Conservation (phyloP, 30 jellyfish, hydroid and myxozoan genomes). For the Morbakka virulenta region DNA sequence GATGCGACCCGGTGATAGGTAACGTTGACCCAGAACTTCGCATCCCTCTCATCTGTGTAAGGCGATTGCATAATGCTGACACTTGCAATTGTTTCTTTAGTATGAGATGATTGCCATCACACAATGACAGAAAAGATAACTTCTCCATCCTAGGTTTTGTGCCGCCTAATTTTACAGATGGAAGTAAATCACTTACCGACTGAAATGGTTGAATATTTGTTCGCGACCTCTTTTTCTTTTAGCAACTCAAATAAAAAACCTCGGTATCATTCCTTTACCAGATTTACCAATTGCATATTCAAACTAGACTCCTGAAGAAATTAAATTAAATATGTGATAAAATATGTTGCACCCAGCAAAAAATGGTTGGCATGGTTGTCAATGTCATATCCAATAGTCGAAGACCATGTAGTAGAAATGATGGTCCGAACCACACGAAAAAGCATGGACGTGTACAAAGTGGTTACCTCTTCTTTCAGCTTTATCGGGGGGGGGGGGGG, state of each 20-base stretch:
- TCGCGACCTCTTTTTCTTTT: background rate
- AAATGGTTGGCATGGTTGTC: background rate
- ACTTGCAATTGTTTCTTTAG: background rate
- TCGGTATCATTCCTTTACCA: background rate
- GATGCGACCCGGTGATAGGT: background rate
- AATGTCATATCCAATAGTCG: background rate
- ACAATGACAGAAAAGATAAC: background rate
- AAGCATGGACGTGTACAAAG: background rate
- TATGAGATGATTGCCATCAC: background rate
- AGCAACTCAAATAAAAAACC: background rate
- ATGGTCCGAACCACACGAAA: background rate
- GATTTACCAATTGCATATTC: background rate
- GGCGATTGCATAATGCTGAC: background rate
- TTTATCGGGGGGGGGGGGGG: background rate
- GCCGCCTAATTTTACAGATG: background rate
- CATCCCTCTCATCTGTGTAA: background rate
- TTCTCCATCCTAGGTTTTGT: background rate
- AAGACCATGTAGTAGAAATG: background rate
- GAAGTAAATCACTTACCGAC: background rate
- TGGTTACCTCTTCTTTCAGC: background rate
- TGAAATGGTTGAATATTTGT: background rate
- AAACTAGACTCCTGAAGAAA: background rate
- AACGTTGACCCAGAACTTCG: background rate
- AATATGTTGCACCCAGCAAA: background rate
- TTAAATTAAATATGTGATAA: background rate